Percentiles rank a stretch among this genome's conserved stretches.
Conservation (phyloP, 2,888 invertebrate genomes). For the Stenoptilia bipunctidactyla region DNA sequence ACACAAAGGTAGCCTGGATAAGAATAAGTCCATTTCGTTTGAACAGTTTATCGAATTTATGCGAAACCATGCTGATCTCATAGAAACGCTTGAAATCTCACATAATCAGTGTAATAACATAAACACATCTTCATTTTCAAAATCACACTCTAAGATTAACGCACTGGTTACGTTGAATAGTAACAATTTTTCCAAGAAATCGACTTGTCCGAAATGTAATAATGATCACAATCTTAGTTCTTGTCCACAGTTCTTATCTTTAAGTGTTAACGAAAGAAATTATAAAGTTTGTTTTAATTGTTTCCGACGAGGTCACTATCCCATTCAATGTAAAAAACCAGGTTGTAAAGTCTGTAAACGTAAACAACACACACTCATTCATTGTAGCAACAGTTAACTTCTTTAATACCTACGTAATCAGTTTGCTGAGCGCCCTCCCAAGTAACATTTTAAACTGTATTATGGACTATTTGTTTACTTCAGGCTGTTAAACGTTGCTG, state of each 20-base stretch:
- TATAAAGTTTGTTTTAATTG: conserved; percentile 4
- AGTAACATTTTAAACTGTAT: too few relatives aligned
- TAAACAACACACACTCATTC: background rate
- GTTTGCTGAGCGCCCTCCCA: too few relatives aligned
- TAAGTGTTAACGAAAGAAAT: background rate
- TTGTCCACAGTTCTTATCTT: background rate
- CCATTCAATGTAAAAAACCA: conserved; percentile 1
- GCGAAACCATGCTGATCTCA: background rate
- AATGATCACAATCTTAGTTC: background rate
- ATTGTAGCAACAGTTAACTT: background rate
- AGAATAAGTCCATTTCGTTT: background rate
- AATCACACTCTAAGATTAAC: background rate
- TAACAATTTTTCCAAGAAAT: background rate
- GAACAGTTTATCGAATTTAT: background rate
- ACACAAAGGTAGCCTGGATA: conserved; percentile 1
- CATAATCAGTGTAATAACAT: background rate
- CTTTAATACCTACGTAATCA: too few relatives aligned
- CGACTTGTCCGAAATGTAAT: background rate
- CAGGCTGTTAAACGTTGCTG: too few relatives aligned
- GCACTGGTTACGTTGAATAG: background rate
- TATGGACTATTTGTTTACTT: too few relatives aligned
- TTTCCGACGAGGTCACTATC: conserved; percentile 1
- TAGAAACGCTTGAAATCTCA: background rate
- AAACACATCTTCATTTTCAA: background rate
- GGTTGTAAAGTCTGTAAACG: conserved; percentile 6